Evolutionary conservation across 2,113 vertebrate species (phyloP).

Genomic region (Antennarius striatus): DNA sequence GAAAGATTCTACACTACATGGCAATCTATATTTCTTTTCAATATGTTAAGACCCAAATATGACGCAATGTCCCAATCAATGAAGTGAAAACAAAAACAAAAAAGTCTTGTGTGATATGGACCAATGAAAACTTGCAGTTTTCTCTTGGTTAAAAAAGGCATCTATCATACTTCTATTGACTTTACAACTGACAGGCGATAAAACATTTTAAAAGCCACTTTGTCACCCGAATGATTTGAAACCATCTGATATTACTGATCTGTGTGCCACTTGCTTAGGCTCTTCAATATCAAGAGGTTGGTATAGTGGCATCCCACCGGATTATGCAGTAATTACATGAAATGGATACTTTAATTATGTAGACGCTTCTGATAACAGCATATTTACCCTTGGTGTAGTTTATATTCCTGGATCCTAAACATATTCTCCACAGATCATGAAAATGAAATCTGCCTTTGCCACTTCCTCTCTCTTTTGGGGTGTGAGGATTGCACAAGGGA

Average conservation of each 20-base stretch:
- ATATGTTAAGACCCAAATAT: too few species aligned
- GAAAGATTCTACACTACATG: too few species aligned
- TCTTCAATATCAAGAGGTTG: constrained; percentile 78
- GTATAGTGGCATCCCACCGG: constrained; percentile 71
- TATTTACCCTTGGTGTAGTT: constrained; percentile 77
- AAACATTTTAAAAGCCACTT: constrained; percentile 35
- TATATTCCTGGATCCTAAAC: constrained; percentile 72
- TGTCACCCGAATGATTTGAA: constrained; percentile 35
- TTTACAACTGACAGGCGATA: constrained; percentile 1
- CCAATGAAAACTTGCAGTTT: too few species aligned
- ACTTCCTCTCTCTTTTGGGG: constrained; percentile 72
- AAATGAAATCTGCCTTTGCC: constrained; percentile 70
- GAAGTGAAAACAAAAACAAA: too few species aligned
- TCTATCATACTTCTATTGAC: not conserved
- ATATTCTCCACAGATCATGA: constrained; percentile 75
- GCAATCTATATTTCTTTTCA: too few species aligned
- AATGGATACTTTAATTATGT: constrained; percentile 81
- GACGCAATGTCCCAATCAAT: too few species aligned
- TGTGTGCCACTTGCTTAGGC: constrained; percentile 57
- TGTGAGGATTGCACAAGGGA: constrained; percentile 61
- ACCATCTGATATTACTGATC: constrained; percentile 52
- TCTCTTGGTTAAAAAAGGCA: not conserved
- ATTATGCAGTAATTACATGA: constrained; percentile 79
- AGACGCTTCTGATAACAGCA: constrained; percentile 74
- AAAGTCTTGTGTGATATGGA: too few species aligned